Conservation (phyloP, 2,797 vertebrate species). For the Enteromius radiatus region DNA sequence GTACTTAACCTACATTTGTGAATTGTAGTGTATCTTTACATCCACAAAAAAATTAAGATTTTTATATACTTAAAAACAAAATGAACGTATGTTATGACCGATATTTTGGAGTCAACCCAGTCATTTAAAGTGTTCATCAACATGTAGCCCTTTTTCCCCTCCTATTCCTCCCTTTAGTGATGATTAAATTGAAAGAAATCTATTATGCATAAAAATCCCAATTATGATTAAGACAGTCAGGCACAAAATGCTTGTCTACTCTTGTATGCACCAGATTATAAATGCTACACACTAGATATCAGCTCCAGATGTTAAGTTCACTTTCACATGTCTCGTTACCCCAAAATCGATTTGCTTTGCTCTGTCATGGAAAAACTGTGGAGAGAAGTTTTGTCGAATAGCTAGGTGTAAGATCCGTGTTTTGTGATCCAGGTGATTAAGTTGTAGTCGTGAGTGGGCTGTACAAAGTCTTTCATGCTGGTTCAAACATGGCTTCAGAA, state of each 20-base stretch:
- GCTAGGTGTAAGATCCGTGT: constrained; percentile 29
- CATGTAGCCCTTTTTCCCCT: background rate
- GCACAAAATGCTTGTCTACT: background rate
- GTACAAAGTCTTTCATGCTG: constrained; percentile 71
- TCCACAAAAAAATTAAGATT: background rate
- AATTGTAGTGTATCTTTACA: background rate
- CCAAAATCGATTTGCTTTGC: background rate
- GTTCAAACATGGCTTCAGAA: constrained; percentile 70
- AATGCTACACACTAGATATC: background rate
- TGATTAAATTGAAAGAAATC: background rate
- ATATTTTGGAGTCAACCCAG: background rate
- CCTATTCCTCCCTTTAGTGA: background rate
- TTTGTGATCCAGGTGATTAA: constrained; percentile 54
- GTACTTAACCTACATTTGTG: background rate
- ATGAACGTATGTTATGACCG: background rate
- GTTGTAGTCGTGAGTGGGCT: constrained; percentile 58
- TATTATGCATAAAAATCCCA: background rate
- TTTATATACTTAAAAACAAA: background rate
- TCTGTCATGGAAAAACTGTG: constrained; percentile 9
- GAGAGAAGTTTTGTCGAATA: constrained; percentile 31
- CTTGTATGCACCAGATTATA: background rate
- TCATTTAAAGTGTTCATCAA: background rate
- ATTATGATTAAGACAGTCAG: background rate
- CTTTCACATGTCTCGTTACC: background rate
- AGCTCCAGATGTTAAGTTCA: background rate